These are phyloP conservation scores for Ellobius talpinus DNA, from an alignment of 2,113 vertebrate genomes.

Conservation along the genomic window DNA sequence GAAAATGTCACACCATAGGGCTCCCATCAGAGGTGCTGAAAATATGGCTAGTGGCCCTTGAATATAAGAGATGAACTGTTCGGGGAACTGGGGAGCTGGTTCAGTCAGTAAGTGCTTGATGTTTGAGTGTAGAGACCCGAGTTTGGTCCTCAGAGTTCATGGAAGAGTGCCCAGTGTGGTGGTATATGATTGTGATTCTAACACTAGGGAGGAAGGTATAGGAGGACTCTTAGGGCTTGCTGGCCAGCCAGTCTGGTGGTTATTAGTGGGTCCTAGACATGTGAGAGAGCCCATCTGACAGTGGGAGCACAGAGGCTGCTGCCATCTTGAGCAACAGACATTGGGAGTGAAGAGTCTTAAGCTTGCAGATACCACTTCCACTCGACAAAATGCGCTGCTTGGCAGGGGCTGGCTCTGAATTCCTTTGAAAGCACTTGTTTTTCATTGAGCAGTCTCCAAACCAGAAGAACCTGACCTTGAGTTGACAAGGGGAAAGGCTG, in stretches of 20 bases:
- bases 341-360: constrained; percentile 51
- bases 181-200: not conserved
- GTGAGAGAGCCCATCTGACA: not conserved
- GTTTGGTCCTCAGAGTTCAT: not conserved
- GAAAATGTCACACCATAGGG: not conserved
- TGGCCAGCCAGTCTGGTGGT: not conserved
- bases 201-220: not conserved
- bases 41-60: not conserved
- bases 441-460: not conserved
- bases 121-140: not conserved
- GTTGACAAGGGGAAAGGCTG: not conserved
- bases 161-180: no score
- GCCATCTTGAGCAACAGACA: constrained; percentile 5
- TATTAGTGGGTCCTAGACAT: not conserved
- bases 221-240: no score
- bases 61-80: constrained; percentile 54
- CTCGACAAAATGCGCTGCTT: constrained; percentile 32
- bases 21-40: not conserved
- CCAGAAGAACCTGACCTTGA: constrained; percentile 56
- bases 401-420: constrained; percentile 44
- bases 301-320: not conserved
- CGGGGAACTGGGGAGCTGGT: constrained; percentile 33
- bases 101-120: not conserved
- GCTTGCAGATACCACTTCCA: constrained; percentile 41
- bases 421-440: constrained; percentile 55